Conservation (phyloP, 1,140 invertebrate genomes). For the Drosophila ogumai region DNA sequence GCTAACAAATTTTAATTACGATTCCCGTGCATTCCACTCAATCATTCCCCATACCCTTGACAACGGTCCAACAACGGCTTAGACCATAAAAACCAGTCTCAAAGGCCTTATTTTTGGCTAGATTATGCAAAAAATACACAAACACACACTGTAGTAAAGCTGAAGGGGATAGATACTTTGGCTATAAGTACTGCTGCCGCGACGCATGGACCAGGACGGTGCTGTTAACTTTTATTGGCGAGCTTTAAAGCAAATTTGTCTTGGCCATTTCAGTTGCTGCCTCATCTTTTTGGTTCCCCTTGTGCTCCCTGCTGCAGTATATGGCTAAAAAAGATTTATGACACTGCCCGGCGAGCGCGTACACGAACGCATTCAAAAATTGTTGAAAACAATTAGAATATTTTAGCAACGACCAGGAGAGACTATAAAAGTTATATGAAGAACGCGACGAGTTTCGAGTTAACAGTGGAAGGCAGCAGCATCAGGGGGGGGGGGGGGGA, state of each 20-base stretch:
- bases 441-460: conserved; percentile 48
- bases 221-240: conserved; percentile 81
- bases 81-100: conserved; percentile 54
- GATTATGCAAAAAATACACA: conserved; percentile 55
- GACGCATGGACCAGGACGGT: conserved; percentile 33
- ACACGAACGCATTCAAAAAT: conserved; percentile 74
- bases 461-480: conserved; percentile 22
- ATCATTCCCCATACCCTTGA: conserved; percentile 32
- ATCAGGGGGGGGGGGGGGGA: not conserved
- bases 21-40: conserved; percentile 52
- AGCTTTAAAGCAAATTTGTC: conserved; percentile 83
- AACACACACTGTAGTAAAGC: conserved; percentile 14
- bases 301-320: conserved; percentile 33
- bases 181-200: not conserved
- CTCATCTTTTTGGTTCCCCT: conserved; percentile 43
- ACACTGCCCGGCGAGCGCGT: conserved; percentile 46
- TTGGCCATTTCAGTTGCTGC: conserved; percentile 62
- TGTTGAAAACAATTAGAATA: conserved; percentile 83
- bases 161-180: conserved; percentile 17
- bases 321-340: conserved; percentile 62
- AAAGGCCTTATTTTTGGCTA: conserved; percentile 49
- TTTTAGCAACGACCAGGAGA: conserved; percentile 70
- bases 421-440: conserved; percentile 78
- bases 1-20: conserved; percentile 60
- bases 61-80: conserved; percentile 7